Evolutionary conservation across 2,888 invertebrate species (phyloP).

Genomic region (Quadriops clusia): DNA sequence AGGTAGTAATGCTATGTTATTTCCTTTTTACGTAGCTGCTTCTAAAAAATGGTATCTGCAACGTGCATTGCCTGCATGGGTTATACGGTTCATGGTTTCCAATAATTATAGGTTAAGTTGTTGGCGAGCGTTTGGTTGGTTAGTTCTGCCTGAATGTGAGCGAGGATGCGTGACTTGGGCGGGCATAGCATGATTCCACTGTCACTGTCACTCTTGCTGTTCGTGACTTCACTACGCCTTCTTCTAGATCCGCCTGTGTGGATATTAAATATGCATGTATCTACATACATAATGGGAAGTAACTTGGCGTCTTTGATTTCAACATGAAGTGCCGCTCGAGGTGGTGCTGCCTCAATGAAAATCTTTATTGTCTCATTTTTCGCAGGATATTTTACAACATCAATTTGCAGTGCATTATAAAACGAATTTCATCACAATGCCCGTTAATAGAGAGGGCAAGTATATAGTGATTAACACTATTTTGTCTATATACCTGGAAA

Average conservation of each 20-base stretch:
- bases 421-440: neutral
- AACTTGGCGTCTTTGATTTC: conserved; percentile 9
- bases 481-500: too few species aligned
- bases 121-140: conserved; percentile 32
- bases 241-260: conserved; percentile 28
- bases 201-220: conserved; percentile 28
- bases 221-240: conserved; percentile 33
- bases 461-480: conserved; percentile 1
- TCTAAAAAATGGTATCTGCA: too few species aligned
- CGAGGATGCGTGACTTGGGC: conserved; percentile 34
- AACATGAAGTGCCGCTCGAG: too few species aligned
- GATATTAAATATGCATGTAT: conserved; percentile 22
- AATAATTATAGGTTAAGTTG: conserved; percentile 33
- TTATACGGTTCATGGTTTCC: conserved; percentile 30
- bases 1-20: too few species aligned
- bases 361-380: too few species aligned
- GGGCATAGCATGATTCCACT: conserved; percentile 30
- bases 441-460: too few species aligned
- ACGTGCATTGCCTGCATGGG: too few species aligned
- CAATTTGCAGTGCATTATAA: neutral
- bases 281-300: conserved; percentile 17
- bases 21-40: too few species aligned
- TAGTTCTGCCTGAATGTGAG: conserved; percentile 30
- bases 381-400: too few species aligned
- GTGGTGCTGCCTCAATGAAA: too few species aligned